Evolutionary conservation across 2,797 vertebrate species (phyloP), one percentile per base, ranked within the genome.

Genomic region (Cetoscarus ocellatus): DNA sequence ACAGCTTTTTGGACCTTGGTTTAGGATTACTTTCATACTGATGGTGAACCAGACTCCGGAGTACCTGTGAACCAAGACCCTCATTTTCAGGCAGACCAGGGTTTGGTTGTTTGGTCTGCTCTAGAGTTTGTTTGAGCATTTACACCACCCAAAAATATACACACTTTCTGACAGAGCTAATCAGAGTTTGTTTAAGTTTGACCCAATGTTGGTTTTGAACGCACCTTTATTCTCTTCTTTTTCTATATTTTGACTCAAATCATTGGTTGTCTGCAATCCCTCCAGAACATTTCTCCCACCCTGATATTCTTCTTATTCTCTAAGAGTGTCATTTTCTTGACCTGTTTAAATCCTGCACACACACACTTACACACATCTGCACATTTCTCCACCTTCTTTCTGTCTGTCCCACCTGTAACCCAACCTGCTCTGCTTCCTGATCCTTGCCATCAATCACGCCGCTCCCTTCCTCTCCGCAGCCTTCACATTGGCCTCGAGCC

Each of bases 371-470:
- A 14, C 13, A 11, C 0, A 4, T 57, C 68, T 73, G 34, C 0
- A 59, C 15, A 14, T 77, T 54, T 59, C 55, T 49, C 53, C 38
- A 48, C 50, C 57, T 13, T 12, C 11, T 19, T 49, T 0, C 12
- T 3, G 49, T 19, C 15, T 40, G 47, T 61, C 53, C 73, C 47
- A 81, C 83, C 86, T 85, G 80, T 73, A 88, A 88, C 72, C 53
- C 69, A 69, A 83, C 87, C 88, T 83, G 78, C 84, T 74, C 61
- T 17, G 72, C 76, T 77, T 86, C 82, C 80, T 77, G 64, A 82
- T 80, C 78, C 50, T 75, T n/a, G 47, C 80, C 88, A 94, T 94
- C 88, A 91, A 88, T 93, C 91, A 90, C 42, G 62, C 67, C 45
- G 5, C 67, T 84, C 73, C 63, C 75, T 88, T 86, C 76, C 70